Percentiles rank a stretch among this genome's conserved stretches.
These are phyloP conservation scores for Lampris megalopsis DNA, from an alignment of 2,113 vertebrate species.

Conservation along the genomic window DNA sequence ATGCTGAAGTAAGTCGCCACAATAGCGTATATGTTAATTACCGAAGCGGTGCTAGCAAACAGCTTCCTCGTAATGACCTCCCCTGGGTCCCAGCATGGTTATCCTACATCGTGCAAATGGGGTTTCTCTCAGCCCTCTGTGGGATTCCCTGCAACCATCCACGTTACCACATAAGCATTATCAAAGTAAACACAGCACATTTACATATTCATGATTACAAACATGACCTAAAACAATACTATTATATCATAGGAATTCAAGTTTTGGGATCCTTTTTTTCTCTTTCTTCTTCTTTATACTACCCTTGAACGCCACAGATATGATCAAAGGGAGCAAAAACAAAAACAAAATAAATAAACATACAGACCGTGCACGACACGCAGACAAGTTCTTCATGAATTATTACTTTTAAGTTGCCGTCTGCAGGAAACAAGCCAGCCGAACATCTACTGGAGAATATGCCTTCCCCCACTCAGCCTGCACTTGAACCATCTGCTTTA, in stretches of 20 bases:
- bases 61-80: conserved; percentile 77
- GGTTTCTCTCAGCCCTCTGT: conserved; percentile 66
- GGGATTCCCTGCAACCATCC: conserved; percentile 50
- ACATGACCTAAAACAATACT: conserved; percentile 71
- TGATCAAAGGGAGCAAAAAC: not conserved
- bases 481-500: too few relatives aligned
- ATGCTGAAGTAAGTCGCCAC: conserved; percentile 64
- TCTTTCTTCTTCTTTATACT: not conserved
- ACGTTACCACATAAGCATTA: conserved; percentile 64
- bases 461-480: not conserved
- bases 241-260: conserved; percentile 49
- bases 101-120: conserved; percentile 69
- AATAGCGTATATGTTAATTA: conserved; percentile 71
- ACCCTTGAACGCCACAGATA: conserved; percentile 44
- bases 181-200: conserved; percentile 71
- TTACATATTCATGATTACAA: conserved; percentile 72
- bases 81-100: conserved; percentile 67
- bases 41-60: conserved; percentile 72
- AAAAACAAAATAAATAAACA: too few relatives aligned
- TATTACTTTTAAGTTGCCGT: not conserved
- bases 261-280: conserved; percentile 25
- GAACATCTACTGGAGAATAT: not conserved
- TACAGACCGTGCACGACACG: too few relatives aligned
- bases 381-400: too few relatives aligned
- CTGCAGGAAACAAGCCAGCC: not conserved